Evolutionary conservation across 1,140 invertebrate genomes (phyloP).

Genomic region (Pseudomyrmex sp.): DNA sequence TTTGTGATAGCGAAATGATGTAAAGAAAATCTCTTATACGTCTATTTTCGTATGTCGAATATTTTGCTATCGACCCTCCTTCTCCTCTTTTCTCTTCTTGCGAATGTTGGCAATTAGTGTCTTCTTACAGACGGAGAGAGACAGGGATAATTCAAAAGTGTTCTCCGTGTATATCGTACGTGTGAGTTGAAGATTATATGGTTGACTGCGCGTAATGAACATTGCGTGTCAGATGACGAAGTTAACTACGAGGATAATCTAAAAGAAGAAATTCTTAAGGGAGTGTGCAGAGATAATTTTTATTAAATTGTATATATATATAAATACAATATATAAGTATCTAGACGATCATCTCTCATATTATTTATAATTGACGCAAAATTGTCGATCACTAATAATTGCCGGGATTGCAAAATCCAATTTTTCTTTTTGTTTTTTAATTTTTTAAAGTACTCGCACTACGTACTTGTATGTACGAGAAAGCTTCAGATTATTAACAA

Average conservation of each 20-base stretch:
- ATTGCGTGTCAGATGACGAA: conserved; percentile 20
- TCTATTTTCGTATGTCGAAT: conserved; percentile 76
- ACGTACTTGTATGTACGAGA: not conserved
- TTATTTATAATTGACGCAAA: not conserved
- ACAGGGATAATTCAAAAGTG: conserved; percentile 4
- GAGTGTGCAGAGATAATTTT: not conserved
- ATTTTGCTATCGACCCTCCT: conserved; percentile 62
- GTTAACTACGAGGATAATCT: conserved; percentile 16
- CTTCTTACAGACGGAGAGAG: conserved; percentile 9
- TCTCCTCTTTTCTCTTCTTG: conserved; percentile 32
- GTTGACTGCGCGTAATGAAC: conserved; percentile 16
- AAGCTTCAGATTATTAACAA: not conserved
- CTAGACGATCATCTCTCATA: not conserved
- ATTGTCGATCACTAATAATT: not conserved
- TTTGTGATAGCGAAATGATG: conserved; percentile 69
- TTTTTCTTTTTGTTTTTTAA: conserved; percentile 33
- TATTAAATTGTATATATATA: conserved; percentile 5
- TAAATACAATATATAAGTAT: conserved; percentile 2
- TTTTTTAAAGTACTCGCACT: not conserved
- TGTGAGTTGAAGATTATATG: conserved; percentile 12
- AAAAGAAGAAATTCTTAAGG: not conserved
- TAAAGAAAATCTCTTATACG: conserved; percentile 73
- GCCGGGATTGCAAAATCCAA: conserved; percentile 27
- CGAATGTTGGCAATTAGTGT: conserved; percentile 13
- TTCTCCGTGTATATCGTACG: not conserved